Evolutionary conservation across 2,888 invertebrate genomes (phyloP).

Genomic region (Tryphoninae sp.): DNA sequence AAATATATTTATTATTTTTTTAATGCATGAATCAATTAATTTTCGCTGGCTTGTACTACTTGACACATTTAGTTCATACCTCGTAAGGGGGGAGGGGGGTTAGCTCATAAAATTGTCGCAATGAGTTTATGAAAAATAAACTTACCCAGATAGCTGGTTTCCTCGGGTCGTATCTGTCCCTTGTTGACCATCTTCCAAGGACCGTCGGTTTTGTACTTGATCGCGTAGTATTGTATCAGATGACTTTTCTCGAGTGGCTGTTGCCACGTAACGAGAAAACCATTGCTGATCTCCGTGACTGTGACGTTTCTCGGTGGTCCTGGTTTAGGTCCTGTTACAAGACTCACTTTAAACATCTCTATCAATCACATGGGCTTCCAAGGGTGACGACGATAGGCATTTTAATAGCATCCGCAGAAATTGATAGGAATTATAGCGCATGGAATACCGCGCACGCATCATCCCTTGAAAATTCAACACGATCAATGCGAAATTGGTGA

Average conservation of each 20-base stretch:
- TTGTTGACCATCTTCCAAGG: conserved; percentile 94
- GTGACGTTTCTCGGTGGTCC: conserved; percentile 95
- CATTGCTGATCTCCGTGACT: conserved; percentile 93
- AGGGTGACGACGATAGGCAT: conserved; percentile 58
- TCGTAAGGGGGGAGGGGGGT: too few relatives aligned
- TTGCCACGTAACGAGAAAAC: conserved; percentile 95
- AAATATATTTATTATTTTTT: too few relatives aligned
- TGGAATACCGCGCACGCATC: neutral
- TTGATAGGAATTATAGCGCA: conserved; percentile 58
- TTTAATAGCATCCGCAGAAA: conserved; percentile 60
- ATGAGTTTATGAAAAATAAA: conserved; percentile 5
- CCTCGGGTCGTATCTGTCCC: conserved; percentile 93
- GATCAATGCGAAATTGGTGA: neutral
- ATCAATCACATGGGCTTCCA: conserved; percentile 63
- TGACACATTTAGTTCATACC: neutral
- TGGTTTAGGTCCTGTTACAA: conserved; percentile 91
- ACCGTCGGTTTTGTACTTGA: conserved; percentile 95
- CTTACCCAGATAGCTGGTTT: conserved; percentile 92
- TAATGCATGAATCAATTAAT: too few relatives aligned
- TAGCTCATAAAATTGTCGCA: neutral
- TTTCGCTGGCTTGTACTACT: too few relatives aligned
- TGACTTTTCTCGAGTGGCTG: conserved; percentile 91
- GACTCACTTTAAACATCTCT: conserved; percentile 64
- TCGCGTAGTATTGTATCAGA: conserved; percentile 93
- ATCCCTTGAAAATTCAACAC: neutral